These are phyloP conservation scores for Heliconius ethilla DNA, from an alignment of 2,888 invertebrate species.

Conservation along the genomic window DNA sequence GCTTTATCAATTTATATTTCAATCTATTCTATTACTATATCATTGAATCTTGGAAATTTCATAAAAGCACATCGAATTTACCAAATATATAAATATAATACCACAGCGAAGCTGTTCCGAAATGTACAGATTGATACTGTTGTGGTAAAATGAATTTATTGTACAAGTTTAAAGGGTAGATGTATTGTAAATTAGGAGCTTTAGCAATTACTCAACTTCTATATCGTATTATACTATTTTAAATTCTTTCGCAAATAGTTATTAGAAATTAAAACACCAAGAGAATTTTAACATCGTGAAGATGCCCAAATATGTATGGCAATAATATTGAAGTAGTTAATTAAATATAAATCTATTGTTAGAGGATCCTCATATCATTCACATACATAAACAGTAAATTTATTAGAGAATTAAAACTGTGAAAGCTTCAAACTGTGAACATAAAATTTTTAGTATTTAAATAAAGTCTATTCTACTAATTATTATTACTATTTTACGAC, in stretches of 20 bases:
- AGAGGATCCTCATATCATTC: constrained; percentile 29
- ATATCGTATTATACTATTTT: constrained; percentile 36
- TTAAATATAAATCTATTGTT: constrained; percentile 40
- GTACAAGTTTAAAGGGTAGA: constrained; percentile 43
- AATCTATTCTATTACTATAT: constrained; percentile 26
- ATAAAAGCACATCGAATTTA: constrained; percentile 45
- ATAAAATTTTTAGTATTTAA: background rate
- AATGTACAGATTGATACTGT: constrained; percentile 23
- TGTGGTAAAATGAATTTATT: constrained; percentile 39
- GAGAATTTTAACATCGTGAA: constrained; percentile 42
- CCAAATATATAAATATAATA: constrained; percentile 33
- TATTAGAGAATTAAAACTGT: background rate
- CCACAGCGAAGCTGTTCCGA: constrained; percentile 31
- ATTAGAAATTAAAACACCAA: constrained; percentile 44
- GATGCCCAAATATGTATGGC: constrained; percentile 51
- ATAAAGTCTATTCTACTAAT: background rate
- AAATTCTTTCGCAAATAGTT: constrained; percentile 39
- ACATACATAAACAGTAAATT: constrained; percentile 13
- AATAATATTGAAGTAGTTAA: constrained; percentile 50
- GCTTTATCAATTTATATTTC: constrained; percentile 29
- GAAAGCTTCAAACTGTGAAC: background rate
- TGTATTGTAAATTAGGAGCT: constrained; percentile 42
- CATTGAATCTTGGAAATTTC: constrained; percentile 34
- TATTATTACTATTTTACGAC: background rate
- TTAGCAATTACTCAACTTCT: constrained; percentile 41